Evolutionary conservation across 2,888 invertebrate genomes (phyloP).

Genomic region (Urechis unicinctus): DNA sequence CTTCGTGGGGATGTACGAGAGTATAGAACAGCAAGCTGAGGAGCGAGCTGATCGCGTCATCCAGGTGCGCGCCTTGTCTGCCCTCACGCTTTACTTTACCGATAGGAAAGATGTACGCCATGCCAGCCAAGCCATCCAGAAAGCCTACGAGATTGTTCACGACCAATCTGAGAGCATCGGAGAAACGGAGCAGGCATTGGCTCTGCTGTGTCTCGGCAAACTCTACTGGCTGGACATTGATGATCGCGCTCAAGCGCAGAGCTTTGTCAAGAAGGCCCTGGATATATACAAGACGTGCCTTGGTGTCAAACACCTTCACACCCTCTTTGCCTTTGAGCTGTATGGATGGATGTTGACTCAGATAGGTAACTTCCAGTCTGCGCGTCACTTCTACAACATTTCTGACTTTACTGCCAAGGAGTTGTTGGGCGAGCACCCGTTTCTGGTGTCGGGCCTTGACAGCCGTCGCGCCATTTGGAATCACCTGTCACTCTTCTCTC

Average conservation of each 20-base stretch:
- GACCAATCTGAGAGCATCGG: background rate
- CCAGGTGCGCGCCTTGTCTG: slow-evolving; percentile 8
- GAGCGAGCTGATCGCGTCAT: slow-evolving; percentile 1
- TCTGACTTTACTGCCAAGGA: slow-evolving; percentile 15
- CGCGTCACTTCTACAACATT: slow-evolving; percentile 20
- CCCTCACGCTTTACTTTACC: slow-evolving; percentile 8
- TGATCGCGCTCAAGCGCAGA: slow-evolving; percentile 4
- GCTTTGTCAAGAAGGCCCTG: slow-evolving; percentile 12
- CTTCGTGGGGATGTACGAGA: slow-evolving; percentile 9
- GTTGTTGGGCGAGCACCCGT: slow-evolving; percentile 15
- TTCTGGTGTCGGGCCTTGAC: slow-evolving; percentile 15
- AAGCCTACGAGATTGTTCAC: slow-evolving; percentile 4
- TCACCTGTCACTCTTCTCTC: slow-evolving; percentile 12
- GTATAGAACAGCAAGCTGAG: slow-evolving; percentile 4
- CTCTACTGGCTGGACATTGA: slow-evolving; percentile 7
- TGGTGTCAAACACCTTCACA: slow-evolving; percentile 9
- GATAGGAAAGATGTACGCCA: slow-evolving; percentile 2
- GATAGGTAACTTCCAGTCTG: slow-evolving; percentile 15
- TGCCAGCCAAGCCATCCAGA: slow-evolving; percentile 4
- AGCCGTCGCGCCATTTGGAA: slow-evolving; percentile 19
- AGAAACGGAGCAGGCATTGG: slow-evolving; percentile 9
- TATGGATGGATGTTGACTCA: slow-evolving; percentile 17
- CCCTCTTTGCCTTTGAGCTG: slow-evolving; percentile 19
- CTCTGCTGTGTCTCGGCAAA: slow-evolving; percentile 5
- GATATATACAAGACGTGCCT: slow-evolving; percentile 11